These are phyloP conservation scores for Penaeus japonicus DNA, from an alignment of 1,140 invertebrate genomes.

Conservation along the genomic window DNA sequence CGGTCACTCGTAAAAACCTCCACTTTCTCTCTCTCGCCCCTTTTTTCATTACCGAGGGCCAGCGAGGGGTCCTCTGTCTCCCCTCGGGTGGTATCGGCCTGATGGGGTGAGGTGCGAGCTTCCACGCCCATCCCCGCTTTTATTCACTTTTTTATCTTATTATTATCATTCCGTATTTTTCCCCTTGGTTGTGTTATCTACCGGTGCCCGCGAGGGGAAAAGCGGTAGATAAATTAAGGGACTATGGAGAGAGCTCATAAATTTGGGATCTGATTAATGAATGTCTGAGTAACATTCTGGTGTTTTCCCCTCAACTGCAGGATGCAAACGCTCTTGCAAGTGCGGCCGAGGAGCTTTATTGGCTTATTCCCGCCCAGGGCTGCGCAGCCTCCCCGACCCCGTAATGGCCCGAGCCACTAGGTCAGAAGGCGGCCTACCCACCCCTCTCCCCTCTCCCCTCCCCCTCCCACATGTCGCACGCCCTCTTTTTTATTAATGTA, in stretches of 20 bases:
- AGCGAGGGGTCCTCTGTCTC: slow-evolving; percentile 26
- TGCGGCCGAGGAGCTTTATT: too few relatives aligned
- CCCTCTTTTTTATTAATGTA: background rate
- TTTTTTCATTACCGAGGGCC: slow-evolving; percentile 48
- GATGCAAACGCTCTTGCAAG: background rate
- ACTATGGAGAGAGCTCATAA: background rate
- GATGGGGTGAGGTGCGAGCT: slow-evolving; percentile 14
- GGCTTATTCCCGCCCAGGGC: background rate
- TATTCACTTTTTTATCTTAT: slow-evolving; percentile 21
- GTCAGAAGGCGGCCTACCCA: background rate
- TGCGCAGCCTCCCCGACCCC: background rate
- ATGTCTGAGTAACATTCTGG: too few relatives aligned
- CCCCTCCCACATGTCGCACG: too few relatives aligned
- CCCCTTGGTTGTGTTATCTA: slow-evolving; percentile 9
- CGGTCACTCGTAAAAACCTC: slow-evolving; percentile 48
- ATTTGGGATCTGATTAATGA: too few relatives aligned
- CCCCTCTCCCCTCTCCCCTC: background rate
- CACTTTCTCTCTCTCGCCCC: slow-evolving; percentile 50
- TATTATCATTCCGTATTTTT: background rate
- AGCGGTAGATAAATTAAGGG: background rate
- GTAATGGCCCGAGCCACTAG: slow-evolving; percentile 11
- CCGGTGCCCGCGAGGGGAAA: background rate
- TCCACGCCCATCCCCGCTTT: background rate
- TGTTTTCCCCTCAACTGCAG: background rate
- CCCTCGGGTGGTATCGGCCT: slow-evolving; percentile 41